phyloP scores from a whole-genome alignment of 2,113 vertebrate species.

The Empidonax traillii region DNA sequence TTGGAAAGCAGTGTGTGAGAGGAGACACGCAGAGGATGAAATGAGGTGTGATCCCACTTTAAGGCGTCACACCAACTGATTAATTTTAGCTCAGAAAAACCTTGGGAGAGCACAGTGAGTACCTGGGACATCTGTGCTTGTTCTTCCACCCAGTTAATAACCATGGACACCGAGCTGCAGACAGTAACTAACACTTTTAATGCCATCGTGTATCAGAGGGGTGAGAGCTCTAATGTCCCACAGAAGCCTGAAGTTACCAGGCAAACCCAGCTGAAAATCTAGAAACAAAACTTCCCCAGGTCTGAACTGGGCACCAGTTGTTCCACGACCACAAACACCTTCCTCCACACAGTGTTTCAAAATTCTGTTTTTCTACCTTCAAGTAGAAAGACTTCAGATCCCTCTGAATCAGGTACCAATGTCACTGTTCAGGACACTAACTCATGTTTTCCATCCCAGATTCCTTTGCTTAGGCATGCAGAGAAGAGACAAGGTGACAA shows the following conservation, averaged over 20 bases:
- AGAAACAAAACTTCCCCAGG: neutral
- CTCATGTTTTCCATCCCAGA: fast-evolving
- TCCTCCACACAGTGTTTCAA: neutral
- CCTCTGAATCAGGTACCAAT: neutral
- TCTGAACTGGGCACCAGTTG: neutral
- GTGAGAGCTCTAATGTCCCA: neutral
- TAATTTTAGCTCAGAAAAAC: neutral
- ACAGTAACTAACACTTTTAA: neutral
- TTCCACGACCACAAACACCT: neutral
- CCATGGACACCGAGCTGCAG: neutral
- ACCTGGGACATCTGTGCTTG: neutral
- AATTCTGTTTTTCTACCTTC: neutral
- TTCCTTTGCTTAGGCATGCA: neutral
- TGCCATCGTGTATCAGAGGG: neutral
- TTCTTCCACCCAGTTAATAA: neutral
- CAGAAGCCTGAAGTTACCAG: neutral
- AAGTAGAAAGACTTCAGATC: neutral
- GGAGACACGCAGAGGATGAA: neutral
- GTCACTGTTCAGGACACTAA: neutral
- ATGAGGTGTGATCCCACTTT: neutral
- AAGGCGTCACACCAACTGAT: neutral
- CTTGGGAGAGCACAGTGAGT: neutral
- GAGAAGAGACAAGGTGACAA: neutral
- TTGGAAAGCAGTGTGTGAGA: neutral
- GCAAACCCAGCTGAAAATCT: neutral